Evolutionary conservation across 2,888 invertebrate genomes (phyloP).

Genomic region (Hydriomena furcata): DNA sequence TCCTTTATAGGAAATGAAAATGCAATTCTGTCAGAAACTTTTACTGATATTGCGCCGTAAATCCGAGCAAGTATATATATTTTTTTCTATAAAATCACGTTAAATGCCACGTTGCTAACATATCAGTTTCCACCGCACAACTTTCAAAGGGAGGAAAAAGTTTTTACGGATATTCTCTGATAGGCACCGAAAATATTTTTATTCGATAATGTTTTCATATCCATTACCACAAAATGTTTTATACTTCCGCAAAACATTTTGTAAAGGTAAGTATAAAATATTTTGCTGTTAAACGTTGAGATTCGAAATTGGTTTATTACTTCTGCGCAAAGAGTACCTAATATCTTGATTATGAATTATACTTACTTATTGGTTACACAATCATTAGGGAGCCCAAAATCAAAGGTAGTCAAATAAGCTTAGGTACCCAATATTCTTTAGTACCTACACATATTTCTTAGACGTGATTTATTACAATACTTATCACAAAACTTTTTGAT

Average conservation of each 20-base stretch:
- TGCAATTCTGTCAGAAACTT: neutral
- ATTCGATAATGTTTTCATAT: slow-evolving; percentile 25
- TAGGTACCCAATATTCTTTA: too few species aligned
- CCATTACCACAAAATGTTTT: slow-evolving; percentile 20
- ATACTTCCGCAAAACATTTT: too few species aligned
- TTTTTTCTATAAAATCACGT: slow-evolving; percentile 9
- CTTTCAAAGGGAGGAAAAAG: slow-evolving; percentile 22
- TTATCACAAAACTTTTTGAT: too few species aligned
- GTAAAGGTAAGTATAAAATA: too few species aligned
- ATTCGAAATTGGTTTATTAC: slow-evolving; percentile 27
- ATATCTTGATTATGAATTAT: too few species aligned
- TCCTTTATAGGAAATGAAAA: neutral
- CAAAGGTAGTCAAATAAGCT: too few species aligned
- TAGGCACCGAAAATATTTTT: slow-evolving; percentile 17
- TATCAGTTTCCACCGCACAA: slow-evolving; percentile 9
- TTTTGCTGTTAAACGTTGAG: slow-evolving; percentile 19
- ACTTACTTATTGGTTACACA: neutral
- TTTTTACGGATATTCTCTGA: slow-evolving; percentile 14
- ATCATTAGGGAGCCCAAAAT: neutral
- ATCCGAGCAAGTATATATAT: neutral
- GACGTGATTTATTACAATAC: too few species aligned
- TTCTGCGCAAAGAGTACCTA: neutral
- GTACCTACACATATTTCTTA: too few species aligned
- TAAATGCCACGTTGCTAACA: slow-evolving; percentile 4
- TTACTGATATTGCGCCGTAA: neutral